Evolutionary conservation across 2,888 invertebrate species (phyloP), one percentile per base, ranked within the genome.

Genomic region (Sinotaia quadrata): DNA sequence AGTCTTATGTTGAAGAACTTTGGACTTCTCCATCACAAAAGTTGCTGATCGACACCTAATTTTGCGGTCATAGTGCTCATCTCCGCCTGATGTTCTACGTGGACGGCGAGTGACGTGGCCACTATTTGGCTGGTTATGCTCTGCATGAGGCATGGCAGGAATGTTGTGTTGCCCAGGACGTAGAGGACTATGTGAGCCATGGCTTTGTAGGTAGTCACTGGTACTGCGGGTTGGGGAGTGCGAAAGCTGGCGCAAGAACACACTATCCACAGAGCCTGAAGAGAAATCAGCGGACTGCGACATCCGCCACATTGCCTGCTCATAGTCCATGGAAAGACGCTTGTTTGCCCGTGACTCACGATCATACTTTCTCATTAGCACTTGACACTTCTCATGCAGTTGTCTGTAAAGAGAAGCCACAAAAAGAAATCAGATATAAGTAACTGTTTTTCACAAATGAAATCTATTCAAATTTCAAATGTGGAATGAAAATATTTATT

Each of bases 251-350:
- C 56, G 65, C n/a, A 36, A n/a, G 8, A 21, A 29, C 21, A 81
- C 69, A 56, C 77, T 81, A 44, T 84, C 84, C 47, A 74, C 68
- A 15, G 81, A 80, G 8, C 77, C 79, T n/a, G n/a, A n/a, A 4
- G 63, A 71, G n/a, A 79, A 66, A 29, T 82, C 82, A 3, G 75
- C 69, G 4, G 75, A 71, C 66, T 83, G 80, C 15, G 76, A 80
- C 69, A 96, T 91, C 84, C 94, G 94, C 92, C 95, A 97, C 81
- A 94, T 92, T 2, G 96, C 91, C 88, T 96, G 95, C 89, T 97
- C 97, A 85, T 95, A 96, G 84, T 94, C 92, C 84, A 94, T 93
- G 0, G 92, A 91, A 57, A 95, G 89, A 2, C 95, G 90, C 72
- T 93, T 92, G 81, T 94, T 94, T 76, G 94, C 93, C 82, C 94